Evolutionary conservation across 1,140 invertebrate genomes (phyloP), one percentile per base, ranked within the genome.

Genomic region (Ostrea denselamellosa): DNA sequence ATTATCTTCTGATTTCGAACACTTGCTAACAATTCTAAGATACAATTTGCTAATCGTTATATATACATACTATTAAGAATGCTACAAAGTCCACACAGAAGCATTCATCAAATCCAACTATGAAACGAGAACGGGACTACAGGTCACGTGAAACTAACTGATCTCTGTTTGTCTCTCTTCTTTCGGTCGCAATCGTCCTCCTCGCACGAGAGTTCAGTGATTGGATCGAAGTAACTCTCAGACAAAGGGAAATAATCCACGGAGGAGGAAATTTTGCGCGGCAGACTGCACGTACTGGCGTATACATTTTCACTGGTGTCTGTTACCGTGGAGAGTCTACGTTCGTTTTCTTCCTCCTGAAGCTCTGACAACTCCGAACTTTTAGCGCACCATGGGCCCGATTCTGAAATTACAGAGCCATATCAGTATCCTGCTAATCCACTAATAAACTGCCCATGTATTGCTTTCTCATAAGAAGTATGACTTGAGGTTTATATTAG

Each of bases 251-350:
- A 77, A 77, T 77, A 77, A 1, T 25, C 22, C 68, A 77, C 4
- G 28, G 68, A 71, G 68, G 68, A 77, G 68, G 68, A 77, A 2
- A 77, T 77, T 17, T 25, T 25, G 8, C 68, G 68, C 22, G 8
- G 68, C 12, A 71, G 68, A 34, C 68, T 71, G 68, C 68, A 71
- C 68, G 68, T 71, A 22, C 68, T 71, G 22, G 68, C 22, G 68
- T 71, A 71, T 0, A 71, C 68, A 34, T 25, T 14, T 5, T 71
- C 68, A 14, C 68, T 71, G 0, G 12, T 71, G 68, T 71, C 68
- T 8, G 68, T 71, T 22, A 25, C 68, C 8, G 28, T 71, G 9
- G 68, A 71, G 7, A 12, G 22, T 12, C 25, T 25, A 2, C 68
- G 22, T 71, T 71, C 68, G 68, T 71, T 44, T 44, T 44, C 68